Conservation (phyloP, 2,113 vertebrate genomes). For the Rhinoptilus africanus region DNA sequence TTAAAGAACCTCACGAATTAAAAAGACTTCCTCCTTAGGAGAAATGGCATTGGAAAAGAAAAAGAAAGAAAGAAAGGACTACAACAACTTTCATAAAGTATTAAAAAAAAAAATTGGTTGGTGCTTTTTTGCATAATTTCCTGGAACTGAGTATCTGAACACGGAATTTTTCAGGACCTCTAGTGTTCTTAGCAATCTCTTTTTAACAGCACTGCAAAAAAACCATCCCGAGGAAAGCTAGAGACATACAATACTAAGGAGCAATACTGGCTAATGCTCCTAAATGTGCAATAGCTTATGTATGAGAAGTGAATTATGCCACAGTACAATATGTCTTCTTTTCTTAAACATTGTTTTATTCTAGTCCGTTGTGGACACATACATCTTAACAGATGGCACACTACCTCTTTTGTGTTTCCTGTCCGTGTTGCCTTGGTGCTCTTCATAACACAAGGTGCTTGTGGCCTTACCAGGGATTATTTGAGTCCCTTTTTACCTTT, state of each 20-base stretch:
- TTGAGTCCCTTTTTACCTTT: conserved; percentile 66
- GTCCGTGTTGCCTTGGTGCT: conserved; percentile 72
- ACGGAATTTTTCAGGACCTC: conserved; percentile 66
- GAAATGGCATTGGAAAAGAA: conserved; percentile 62
- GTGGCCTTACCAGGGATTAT: conserved; percentile 67
- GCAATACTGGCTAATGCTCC: conserved; percentile 79
- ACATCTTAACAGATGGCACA: conserved; percentile 86
- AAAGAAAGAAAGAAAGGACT: conserved; percentile 38
- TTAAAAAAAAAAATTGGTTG: conserved; percentile 47
- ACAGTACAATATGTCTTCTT: conserved; percentile 63
- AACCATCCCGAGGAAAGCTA: conserved; percentile 68
- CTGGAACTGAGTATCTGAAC: conserved; percentile 61
- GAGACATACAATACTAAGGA: conserved; percentile 70
- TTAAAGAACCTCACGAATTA: conserved; percentile 73
- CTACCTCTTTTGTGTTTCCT: conserved; percentile 91
- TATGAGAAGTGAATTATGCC: conserved; percentile 72
- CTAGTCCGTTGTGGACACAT: conserved; percentile 73
- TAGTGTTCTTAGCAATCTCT: conserved; percentile 46
- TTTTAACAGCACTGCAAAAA: conserved; percentile 37
- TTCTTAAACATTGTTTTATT: conserved; percentile 73
- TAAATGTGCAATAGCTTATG: conserved; percentile 84
- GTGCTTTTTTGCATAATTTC: conserved; percentile 73
- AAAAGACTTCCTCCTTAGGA: conserved; percentile 73
- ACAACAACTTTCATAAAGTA: conserved; percentile 52
- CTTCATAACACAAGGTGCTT: conserved; percentile 74